phyloP scores from a whole-genome alignment of 1,140 invertebrate genomes.

The Mercenaria mercenaria region DNA sequence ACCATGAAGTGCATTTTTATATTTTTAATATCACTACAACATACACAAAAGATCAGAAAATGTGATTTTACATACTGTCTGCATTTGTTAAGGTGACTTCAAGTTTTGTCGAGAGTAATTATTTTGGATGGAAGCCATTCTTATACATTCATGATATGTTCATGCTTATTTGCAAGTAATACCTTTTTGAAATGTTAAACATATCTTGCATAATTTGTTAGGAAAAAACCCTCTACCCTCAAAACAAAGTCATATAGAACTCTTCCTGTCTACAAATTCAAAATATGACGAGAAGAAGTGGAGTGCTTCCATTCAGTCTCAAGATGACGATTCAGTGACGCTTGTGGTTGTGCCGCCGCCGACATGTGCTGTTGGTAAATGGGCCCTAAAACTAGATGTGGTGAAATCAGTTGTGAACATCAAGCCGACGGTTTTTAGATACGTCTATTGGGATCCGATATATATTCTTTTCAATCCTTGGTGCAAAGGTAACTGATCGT shows the following conservation, averaged over 20 bases:
- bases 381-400: conserved; percentile 94
- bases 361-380: conserved; percentile 93
- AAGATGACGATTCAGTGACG: background rate
- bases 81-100: too few relatives aligned
- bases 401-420: conserved; percentile 89
- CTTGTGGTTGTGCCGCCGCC: conserved; percentile 84
- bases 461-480: conserved; percentile 96
- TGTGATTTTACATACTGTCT: too few relatives aligned
- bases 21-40: too few relatives aligned
- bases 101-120: too few relatives aligned
- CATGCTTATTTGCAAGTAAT: too few relatives aligned
- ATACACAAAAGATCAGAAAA: too few relatives aligned
- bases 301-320: conserved; percentile 82
- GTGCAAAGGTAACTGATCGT: conserved; percentile 90
- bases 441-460: conserved; percentile 89
- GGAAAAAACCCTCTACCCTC: conserved; percentile 93
- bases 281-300: conserved; percentile 83
- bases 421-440: conserved; percentile 88
- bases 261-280: conserved; percentile 88
- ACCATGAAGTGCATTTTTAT: too few relatives aligned
- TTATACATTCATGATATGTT: too few relatives aligned
- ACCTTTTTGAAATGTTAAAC: too few relatives aligned
- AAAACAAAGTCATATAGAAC: conserved; percentile 91
- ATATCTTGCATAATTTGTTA: conserved; percentile 88
- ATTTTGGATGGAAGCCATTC: too few relatives aligned